Base-by-base conservation (phyloP, 2,113 vertebrate species). In the Taxidea taxus region DNA sequence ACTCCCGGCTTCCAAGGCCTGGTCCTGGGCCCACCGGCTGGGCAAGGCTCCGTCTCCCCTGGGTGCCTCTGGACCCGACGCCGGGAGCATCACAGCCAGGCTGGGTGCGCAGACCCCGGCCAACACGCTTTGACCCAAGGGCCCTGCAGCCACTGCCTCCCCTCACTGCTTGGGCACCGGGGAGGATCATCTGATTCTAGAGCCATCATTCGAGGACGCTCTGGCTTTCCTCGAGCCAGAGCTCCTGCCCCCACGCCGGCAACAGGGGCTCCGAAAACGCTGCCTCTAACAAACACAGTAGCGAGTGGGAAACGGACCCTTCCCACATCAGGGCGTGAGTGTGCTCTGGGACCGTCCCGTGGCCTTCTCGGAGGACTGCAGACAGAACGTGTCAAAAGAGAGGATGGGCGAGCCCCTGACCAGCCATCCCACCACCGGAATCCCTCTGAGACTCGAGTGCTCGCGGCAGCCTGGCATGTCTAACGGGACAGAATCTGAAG, bases 301-400 rank as follows among this genome's bases (percentile, higher is more conserved):
- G 18, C 7, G 0, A 29, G 23, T 16, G 23, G 51, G n/a, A 58
- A 39, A 6, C 7, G 25, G 34, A 56, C 12, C 3, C 51, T 6
- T 25, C 20, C 1, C 0, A 3, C 21, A 1, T 13, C 31, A 2
- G n/a, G 49, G 31, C 7, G 7, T 2, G 29, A 10, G 31, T 13
- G 27, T 34, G 31, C 18, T 18, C 27, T 47, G 39, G 21, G 18
- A n/a, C 3, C 8, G 11, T 11, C 29, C 0, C 5, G 11, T 13
- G 11, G 25, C 25, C 3, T 0, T 62, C 27, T 6, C 0, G 4
- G 39, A 77, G 39, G 42, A 4, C 14, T 11, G 51, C 34, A 47
- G 20, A 47, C 39, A 25, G 34, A 44, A 47, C 11, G 9, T 11
- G 58, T 47, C 20, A 3, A n/a, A 60, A 25, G 18, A 25, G 27